Percentiles rank a stretch among this genome's conserved stretches.
Evolutionary conservation across 2,797 vertebrate genomes (phyloP).

Genomic region (Acrossocheilus wenchowensis): DNA sequence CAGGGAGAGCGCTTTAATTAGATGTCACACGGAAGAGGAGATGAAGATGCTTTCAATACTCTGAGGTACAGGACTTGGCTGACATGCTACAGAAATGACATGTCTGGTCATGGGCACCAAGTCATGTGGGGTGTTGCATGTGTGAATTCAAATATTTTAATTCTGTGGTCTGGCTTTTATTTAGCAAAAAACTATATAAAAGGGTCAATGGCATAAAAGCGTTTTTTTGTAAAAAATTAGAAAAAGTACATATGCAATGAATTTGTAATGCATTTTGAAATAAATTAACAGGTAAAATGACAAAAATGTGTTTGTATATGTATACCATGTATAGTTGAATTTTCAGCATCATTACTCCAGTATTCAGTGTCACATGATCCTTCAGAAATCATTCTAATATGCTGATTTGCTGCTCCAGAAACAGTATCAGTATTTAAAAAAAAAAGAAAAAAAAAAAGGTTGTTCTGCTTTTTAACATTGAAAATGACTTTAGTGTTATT

Average conservation of each 20-base stretch:
- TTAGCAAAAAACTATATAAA: not conserved
- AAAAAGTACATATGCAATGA: not conserved
- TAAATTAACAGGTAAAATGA: not conserved
- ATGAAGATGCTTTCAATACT: not conserved
- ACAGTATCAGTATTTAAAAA: not conserved
- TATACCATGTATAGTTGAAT: not conserved
- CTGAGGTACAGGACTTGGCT: not conserved
- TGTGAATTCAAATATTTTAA: not conserved
- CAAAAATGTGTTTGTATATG: not conserved
- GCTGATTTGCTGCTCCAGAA: not conserved
- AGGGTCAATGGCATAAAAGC: not conserved
- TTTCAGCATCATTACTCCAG: not conserved
- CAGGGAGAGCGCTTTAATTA: conserved; percentile 43
- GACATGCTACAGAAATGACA: not conserved
- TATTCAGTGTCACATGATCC: not conserved
- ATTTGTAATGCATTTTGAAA: not conserved
- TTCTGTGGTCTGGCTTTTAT: not conserved
- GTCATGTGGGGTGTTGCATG: not conserved
- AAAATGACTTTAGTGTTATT: not conserved
- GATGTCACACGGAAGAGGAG: conserved; percentile 22
- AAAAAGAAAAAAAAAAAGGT: not conserved
- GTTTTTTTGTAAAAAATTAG: not conserved
- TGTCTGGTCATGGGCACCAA: conserved; percentile 3
- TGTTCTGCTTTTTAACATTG: not conserved
- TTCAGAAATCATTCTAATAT: not conserved